phyloP scores from a whole-genome alignment of 2,113 vertebrate species.

The Drymodes brunneopygia region DNA sequence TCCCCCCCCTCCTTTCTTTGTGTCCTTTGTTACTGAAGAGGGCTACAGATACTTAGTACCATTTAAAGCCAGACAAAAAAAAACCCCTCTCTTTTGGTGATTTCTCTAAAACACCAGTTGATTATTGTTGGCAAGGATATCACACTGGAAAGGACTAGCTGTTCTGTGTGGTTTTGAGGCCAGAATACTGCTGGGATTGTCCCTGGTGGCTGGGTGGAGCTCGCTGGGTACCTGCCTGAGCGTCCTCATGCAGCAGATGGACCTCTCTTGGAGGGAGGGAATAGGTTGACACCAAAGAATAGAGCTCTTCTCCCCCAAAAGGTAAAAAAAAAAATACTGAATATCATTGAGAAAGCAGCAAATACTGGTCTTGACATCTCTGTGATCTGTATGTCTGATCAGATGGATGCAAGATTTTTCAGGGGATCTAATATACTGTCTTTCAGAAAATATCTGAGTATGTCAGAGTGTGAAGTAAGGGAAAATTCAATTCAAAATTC shows the following conservation, averaged over 20 bases:
- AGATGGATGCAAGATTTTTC: not conserved
- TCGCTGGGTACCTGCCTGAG: not conserved
- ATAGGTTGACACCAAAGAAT: not conserved
- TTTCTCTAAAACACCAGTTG: slow-evolving; percentile 34
- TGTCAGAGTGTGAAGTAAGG: not conserved
- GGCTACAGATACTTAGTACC: slow-evolving; percentile 17
- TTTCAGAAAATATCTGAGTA: not conserved
- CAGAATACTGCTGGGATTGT: not conserved
- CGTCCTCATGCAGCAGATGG: not conserved
- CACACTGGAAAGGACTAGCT: slow-evolving; percentile 35
- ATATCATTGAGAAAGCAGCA: not conserved
- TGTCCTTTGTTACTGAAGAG: slow-evolving; percentile 18
- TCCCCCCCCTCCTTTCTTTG: not conserved
- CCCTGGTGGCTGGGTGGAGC: not conserved
- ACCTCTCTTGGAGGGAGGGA: not conserved
- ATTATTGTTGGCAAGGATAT: slow-evolving; percentile 37
- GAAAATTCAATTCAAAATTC: not conserved
- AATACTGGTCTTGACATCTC: not conserved
- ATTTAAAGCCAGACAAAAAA: slow-evolving; percentile 5
- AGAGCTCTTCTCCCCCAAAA: not conserved
- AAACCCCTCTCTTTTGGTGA: not conserved
- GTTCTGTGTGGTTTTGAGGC: slow-evolving; percentile 6
- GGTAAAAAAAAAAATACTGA: not conserved
- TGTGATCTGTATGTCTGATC: not conserved
- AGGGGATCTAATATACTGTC: not conserved